Conservation (phyloP, 1,140 invertebrate genomes). For the Teleogryllus occipitalis region DNA sequence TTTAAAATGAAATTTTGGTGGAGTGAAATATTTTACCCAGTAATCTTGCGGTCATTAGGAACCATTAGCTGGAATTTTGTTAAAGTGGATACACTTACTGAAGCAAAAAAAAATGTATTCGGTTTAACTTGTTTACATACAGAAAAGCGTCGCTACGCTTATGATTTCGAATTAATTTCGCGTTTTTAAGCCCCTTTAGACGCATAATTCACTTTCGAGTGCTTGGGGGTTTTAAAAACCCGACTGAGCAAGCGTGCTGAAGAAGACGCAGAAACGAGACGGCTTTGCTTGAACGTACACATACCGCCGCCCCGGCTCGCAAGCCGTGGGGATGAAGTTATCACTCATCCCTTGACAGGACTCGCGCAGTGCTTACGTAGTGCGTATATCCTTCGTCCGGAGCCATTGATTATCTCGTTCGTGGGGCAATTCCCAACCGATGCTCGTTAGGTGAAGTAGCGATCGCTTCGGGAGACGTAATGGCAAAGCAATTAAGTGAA, state of each 20-base stretch:
- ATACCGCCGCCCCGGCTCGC: not conserved
- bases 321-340: not conserved
- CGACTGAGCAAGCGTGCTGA: too few relatives aligned
- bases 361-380: not conserved
- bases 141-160: not conserved
- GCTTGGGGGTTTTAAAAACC: not conserved
- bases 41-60: conserved; percentile 1
- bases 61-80: conserved; percentile 4
- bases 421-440: not conserved
- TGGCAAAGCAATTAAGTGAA: not conserved
- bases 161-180: conserved; percentile 1
- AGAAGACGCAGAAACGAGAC: too few relatives aligned
- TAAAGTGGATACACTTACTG: not conserved
- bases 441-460: not conserved
- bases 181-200: not conserved
- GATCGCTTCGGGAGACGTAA: not conserved
- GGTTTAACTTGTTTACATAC: not conserved
- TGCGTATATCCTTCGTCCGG: not conserved
- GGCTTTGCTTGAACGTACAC: too few relatives aligned
- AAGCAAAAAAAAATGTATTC: not conserved
- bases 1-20: not conserved
- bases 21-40: conserved; percentile 1
- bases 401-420: not conserved
- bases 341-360: not conserved
- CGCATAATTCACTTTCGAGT: not conserved